Conservation (phyloP, 2,888 invertebrate species). For the Coenonympha glycerion region DNA sequence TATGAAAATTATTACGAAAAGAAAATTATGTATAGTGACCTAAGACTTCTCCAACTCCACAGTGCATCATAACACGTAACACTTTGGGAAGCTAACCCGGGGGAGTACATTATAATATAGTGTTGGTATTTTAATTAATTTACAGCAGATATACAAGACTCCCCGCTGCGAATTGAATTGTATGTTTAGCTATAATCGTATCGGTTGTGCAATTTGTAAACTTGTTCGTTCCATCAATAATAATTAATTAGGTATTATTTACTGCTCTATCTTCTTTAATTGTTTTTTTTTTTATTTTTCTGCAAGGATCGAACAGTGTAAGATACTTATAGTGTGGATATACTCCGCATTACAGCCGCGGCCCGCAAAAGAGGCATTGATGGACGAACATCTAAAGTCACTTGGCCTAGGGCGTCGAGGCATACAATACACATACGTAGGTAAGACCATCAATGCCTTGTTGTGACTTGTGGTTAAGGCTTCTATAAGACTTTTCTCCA, state of each 20-base stretch:
- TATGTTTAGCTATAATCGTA: constrained; percentile 7
- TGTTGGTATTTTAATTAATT: neutral
- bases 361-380: too few species aligned
- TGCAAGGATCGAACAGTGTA: neutral
- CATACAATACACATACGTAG: too few species aligned
- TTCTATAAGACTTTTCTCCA: too few species aligned
- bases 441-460: too few species aligned
- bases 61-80: too few species aligned
- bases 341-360: neutral
- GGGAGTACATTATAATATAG: neutral
- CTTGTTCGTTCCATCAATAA: constrained; percentile 3
- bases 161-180: constrained; percentile 15
- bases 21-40: too few species aligned
- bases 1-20: too few species aligned
- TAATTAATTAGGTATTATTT: constrained; percentile 6
- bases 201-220: constrained; percentile 11
- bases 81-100: too few species aligned
- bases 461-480: too few species aligned
- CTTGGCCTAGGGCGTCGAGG: too few species aligned
- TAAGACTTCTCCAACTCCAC: too few species aligned
- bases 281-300: neutral
- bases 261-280: neutral
- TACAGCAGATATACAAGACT: constrained; percentile 1
- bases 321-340: neutral
- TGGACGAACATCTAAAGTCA: too few species aligned